These are phyloP conservation scores for Chydorus sphaericus DNA, from an alignment of 2,888 invertebrate genomes.

Conservation along the genomic window DNA sequence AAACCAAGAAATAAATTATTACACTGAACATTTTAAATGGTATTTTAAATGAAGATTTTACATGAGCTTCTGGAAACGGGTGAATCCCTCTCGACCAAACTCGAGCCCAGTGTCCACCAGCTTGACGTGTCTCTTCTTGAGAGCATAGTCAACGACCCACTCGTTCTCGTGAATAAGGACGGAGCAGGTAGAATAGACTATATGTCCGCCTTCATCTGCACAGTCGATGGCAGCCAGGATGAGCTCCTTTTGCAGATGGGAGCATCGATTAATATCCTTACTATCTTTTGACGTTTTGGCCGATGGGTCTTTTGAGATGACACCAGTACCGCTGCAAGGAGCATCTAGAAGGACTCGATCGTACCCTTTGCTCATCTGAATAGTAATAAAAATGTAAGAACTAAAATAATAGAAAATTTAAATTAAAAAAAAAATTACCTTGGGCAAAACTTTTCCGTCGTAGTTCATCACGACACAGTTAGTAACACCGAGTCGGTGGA, in stretches of 20 bases:
- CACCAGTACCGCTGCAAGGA: constrained; percentile 96
- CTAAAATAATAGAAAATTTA: background rate
- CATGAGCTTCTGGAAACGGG: constrained; percentile 55
- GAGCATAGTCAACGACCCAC: constrained; percentile 86
- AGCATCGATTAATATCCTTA: constrained; percentile 77
- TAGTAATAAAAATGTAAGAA: constrained; percentile 14
- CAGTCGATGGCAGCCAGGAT: constrained; percentile 93
- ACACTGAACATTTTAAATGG: background rate
- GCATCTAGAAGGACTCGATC: constrained; percentile 93
- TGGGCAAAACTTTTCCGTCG: constrained; percentile 74
- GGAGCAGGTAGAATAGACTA: constrained; percentile 98
- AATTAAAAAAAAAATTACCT: too few relatives aligned
- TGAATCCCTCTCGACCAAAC: constrained; percentile 90
- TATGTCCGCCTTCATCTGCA: constrained; percentile 83
- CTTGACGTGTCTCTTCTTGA: constrained; percentile 79
- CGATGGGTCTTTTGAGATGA: constrained; percentile 90
- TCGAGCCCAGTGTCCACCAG: constrained; percentile 83
- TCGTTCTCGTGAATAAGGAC: constrained; percentile 95
- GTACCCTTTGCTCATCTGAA: constrained; percentile 69
- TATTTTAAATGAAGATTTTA: constrained; percentile 16
- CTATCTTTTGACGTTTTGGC: constrained; percentile 87
- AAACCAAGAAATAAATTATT: constrained; percentile 2
- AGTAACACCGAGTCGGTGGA: constrained; percentile 87
- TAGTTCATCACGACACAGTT: constrained; percentile 80
- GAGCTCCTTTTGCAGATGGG: constrained; percentile 80